Evolutionary conservation across 2,113 vertebrate genomes (phyloP).

Genomic region (Struthio camelus): DNA sequence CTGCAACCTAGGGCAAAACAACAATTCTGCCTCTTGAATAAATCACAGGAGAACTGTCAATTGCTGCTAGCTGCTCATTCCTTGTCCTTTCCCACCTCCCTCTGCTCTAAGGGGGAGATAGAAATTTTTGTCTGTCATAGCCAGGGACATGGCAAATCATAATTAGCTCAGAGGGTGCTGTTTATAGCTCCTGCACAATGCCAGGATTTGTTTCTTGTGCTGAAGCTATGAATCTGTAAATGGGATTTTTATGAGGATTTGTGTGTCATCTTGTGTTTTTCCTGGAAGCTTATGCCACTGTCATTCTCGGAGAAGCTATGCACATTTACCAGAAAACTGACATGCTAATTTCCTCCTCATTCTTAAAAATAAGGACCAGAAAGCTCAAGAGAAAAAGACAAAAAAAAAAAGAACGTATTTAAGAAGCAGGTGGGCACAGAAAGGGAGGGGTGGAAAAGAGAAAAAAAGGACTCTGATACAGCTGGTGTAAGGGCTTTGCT

Average conservation of each 20-base stretch:
- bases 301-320: not conserved
- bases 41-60: not conserved
- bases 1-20: not conserved
- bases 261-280: slow-evolving; percentile 62
- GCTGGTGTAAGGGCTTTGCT: slow-evolving; percentile 52
- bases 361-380: slow-evolving; percentile 52
- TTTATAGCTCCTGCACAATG: slow-evolving; percentile 61
- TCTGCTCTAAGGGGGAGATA: not conserved
- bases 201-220: slow-evolving; percentile 62
- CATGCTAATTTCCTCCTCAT: not conserved
- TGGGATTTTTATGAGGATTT: slow-evolving; percentile 70
- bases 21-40: slow-evolving; percentile 17
- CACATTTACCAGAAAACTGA: slow-evolving; percentile 45
- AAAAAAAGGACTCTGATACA: slow-evolving; percentile 56
- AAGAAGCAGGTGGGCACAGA: slow-evolving; percentile 65
- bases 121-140: slow-evolving; percentile 34
- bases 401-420: slow-evolving; percentile 39
- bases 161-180: slow-evolving; percentile 61
- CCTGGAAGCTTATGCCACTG: slow-evolving; percentile 61
- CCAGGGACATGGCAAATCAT: slow-evolving; percentile 43
- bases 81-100: not conserved
- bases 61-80: not conserved
- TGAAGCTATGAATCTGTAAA: slow-evolving; percentile 63
- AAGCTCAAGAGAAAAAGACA: slow-evolving; percentile 23
- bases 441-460: not conserved